phyloP scores from a whole-genome alignment of 2,113 vertebrate species.

The Paradisaea rubra region DNA sequence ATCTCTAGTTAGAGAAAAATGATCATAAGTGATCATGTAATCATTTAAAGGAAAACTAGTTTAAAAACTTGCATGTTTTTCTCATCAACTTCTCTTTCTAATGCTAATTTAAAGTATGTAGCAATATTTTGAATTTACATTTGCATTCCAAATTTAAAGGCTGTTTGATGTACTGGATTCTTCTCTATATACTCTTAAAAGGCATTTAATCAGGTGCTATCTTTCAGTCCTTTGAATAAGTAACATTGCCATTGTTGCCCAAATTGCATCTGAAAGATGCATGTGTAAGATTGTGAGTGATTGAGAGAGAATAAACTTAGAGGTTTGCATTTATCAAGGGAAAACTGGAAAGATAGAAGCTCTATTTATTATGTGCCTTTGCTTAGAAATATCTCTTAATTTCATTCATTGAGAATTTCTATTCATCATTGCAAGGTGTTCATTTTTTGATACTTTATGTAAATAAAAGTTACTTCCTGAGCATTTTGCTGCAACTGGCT shows the following conservation, averaged over 20 bases:
- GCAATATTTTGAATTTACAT: not conserved
- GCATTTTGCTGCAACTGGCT: not conserved
- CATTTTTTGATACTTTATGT: not conserved
- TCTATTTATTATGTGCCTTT: not conserved
- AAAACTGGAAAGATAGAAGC: not conserved
- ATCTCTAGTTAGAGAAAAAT: not conserved
- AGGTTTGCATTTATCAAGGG: not conserved
- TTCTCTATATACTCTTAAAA: not conserved
- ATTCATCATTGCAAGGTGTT: not conserved
- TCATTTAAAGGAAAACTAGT: not conserved
- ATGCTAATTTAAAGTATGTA: not conserved
- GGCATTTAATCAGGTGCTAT: not conserved
- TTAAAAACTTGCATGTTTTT: not conserved
- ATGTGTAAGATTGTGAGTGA: not conserved
- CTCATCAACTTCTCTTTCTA: not conserved
- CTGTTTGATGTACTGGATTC: not conserved
- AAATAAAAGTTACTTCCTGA: not conserved
- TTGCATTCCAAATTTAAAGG: not conserved
- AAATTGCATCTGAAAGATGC: constrained; percentile 31
- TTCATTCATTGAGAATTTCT: not conserved
- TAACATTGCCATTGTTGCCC: not conserved
- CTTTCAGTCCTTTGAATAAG: not conserved
- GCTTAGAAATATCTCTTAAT: not conserved
- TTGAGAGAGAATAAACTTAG: not conserved
- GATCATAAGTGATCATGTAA: not conserved